Percentiles rank a stretch among this genome's conserved stretches.
phyloP scores from a whole-genome alignment of 2,888 invertebrate genomes.

The Liodrosophila aerea region DNA sequence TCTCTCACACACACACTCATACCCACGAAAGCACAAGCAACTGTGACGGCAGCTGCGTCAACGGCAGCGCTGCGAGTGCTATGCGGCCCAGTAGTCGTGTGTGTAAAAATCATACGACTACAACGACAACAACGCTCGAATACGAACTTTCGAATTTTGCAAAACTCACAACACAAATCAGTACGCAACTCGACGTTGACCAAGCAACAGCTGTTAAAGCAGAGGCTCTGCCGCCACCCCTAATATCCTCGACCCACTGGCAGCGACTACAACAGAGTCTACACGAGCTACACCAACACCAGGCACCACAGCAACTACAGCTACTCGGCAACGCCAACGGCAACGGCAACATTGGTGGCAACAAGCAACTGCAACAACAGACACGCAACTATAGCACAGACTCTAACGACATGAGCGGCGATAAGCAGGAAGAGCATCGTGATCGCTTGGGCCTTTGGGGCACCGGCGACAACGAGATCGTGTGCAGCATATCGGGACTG shows the following conservation, averaged over 20 bases:
- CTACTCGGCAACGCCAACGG: slow-evolving; percentile 22
- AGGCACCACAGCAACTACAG: slow-evolving; percentile 11
- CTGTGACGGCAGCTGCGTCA: slow-evolving; percentile 24
- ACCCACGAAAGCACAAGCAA: slow-evolving; percentile 39
- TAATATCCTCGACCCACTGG: slow-evolving; percentile 57
- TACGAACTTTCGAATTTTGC: slow-evolving; percentile 81
- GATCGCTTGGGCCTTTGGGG: slow-evolving; percentile 81
- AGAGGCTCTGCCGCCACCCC: slow-evolving; percentile 46
- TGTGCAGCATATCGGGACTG: slow-evolving; percentile 78
- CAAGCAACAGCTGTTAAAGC: slow-evolving; percentile 41
- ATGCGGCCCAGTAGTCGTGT: slow-evolving; percentile 72
- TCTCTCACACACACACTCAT: slow-evolving; percentile 51
- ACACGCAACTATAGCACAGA: slow-evolving; percentile 45
- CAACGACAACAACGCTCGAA: slow-evolving; percentile 80
- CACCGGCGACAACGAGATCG: slow-evolving; percentile 76
- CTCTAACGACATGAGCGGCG: slow-evolving; percentile 22
- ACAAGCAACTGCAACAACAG: slow-evolving; percentile 41
- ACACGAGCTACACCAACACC: slow-evolving; percentile 45
- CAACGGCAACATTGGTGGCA: slow-evolving; percentile 4
- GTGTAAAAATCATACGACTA: slow-evolving; percentile 81
- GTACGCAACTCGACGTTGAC: slow-evolving; percentile 78
- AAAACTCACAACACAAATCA: slow-evolving; percentile 79
- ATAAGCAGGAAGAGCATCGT: slow-evolving; percentile 49
- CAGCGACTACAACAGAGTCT: slow-evolving; percentile 56
- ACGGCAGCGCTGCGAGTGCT: slow-evolving; percentile 36